Evolutionary conservation across 2,888 invertebrate species (phyloP).

Genomic region (Phrixothrix hirtus): DNA sequence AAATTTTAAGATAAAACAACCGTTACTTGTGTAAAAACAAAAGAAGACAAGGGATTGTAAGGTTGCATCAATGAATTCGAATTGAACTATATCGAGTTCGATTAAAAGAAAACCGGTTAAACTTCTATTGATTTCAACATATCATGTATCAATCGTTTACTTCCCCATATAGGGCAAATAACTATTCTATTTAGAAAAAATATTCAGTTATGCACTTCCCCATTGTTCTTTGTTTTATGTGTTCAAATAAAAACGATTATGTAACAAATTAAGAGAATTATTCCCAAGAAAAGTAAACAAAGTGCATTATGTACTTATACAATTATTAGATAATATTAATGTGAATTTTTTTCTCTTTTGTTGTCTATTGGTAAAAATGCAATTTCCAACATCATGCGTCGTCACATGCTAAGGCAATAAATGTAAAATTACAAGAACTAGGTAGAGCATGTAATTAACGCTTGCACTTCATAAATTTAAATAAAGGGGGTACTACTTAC

Average conservation of each 20-base stretch:
- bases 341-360: too few relatives aligned
- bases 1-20: too few relatives aligned
- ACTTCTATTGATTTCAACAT: constrained; percentile 34
- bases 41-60: not conserved
- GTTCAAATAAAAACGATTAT: constrained; percentile 2
- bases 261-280: constrained; percentile 14
- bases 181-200: constrained; percentile 9
- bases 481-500: constrained; percentile 29
- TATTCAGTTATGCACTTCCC: constrained; percentile 23
- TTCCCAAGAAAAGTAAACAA: constrained; percentile 5
- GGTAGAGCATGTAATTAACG: too few relatives aligned
- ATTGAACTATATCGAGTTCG: constrained; percentile 15
- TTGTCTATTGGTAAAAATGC: too few relatives aligned
- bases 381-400: too few relatives aligned
- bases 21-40: not conserved
- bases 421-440: not conserved
- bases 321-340: too few relatives aligned
- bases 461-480: too few relatives aligned
- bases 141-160: constrained; percentile 12
- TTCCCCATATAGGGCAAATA: constrained; percentile 13
- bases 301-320: not conserved
- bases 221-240: constrained; percentile 15
- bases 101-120: constrained; percentile 35
- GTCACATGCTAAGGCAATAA: not conserved
- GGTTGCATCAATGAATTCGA: constrained; percentile 19